Base-by-base conservation (phyloP, 1,140 invertebrate genomes). In the Bilobella aurantiaca region DNA sequence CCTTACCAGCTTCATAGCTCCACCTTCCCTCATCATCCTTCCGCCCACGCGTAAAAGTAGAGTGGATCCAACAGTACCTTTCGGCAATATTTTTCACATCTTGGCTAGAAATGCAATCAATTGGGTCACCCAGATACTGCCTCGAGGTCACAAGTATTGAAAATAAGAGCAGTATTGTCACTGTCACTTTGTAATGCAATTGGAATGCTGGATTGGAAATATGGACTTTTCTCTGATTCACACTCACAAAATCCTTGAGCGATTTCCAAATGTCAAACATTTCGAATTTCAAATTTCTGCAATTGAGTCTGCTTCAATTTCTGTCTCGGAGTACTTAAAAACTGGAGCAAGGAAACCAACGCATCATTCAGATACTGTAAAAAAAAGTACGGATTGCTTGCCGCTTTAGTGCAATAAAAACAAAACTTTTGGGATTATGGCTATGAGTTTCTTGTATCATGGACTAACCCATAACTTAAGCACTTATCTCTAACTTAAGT, bases 81-180 rank as follows among this genome's bases (percentile, higher is more conserved):
- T 74, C 70, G 25, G 74, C 73, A 31, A 78, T 73, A 18, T 76
- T 72, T 21, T 63, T 47, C 5, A 63, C 62, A 49, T 47, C 62
- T 5, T 47, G 21, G 32, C 42, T 49, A 3, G 37, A 27, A 3
- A 63, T 53, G 28, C 62, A 63, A 25, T 63, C 78, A 5, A 87
- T 85, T 0, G 85, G 85, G 72, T 86, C 83, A 0, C 85, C 85
- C 53, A 88, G 86, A 74, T 86, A 87, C 74, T 87, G 84, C 71
- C 85, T 86, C n/a, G 82, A 82, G 28, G 85, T 85, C 0, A 87
- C 80, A 57, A 87, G 68, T 65, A 87, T 74, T 1, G 84, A 83
- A 75, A 83, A 87, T 0, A 82, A 78, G n/a, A 87, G 71, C 2
- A 88, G 75, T 42, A 87, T 76, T 21, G 84, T 80, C 14, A 86